These are phyloP conservation scores for Scatophagus argus DNA, from an alignment of 2,113 vertebrate species.

Conservation along the genomic window DNA sequence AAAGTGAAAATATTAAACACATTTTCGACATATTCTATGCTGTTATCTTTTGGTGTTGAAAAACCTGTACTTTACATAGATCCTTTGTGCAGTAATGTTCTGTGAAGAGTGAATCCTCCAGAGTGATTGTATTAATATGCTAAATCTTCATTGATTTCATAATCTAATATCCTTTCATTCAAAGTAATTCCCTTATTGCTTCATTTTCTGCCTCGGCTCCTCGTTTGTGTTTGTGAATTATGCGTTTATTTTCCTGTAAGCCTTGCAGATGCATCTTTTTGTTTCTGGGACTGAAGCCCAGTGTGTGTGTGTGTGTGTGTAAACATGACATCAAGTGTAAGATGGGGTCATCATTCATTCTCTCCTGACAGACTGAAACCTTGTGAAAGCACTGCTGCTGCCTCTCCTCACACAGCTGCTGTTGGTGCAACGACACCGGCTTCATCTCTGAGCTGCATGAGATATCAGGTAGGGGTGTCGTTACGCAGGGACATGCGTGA, in stretches of 20 bases:
- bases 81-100: slow-evolving; percentile 21
- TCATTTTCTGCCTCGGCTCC: neutral
- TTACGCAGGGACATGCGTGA: slow-evolving; percentile 58
- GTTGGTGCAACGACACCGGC: slow-evolving; percentile 15
- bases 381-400: slow-evolving; percentile 45
- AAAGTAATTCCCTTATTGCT: slow-evolving; percentile 7
- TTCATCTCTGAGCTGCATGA: slow-evolving; percentile 43
- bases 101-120: slow-evolving; percentile 43
- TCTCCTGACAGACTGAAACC: slow-evolving; percentile 58
- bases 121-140: slow-evolving; percentile 13
- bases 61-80: slow-evolving; percentile 39
- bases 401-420: slow-evolving; percentile 42
- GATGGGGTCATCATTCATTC: slow-evolving; percentile 61
- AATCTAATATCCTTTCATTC: slow-evolving; percentile 40
- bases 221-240: slow-evolving; percentile 27
- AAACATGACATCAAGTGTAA: slow-evolving; percentile 46
- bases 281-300: slow-evolving; percentile 38
- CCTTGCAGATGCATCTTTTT: slow-evolving; percentile 42
- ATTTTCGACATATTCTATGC: too few species aligned
- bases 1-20: too few species aligned
- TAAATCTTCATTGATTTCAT: slow-evolving; percentile 45
- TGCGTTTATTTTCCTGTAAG: slow-evolving; percentile 32
- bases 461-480: slow-evolving; percentile 48
- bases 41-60: slow-evolving; percentile 53
- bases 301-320: slow-evolving; percentile 30